Base-by-base conservation (phyloP, 2,888 invertebrate species). In the Synergus laeviventris region DNA sequence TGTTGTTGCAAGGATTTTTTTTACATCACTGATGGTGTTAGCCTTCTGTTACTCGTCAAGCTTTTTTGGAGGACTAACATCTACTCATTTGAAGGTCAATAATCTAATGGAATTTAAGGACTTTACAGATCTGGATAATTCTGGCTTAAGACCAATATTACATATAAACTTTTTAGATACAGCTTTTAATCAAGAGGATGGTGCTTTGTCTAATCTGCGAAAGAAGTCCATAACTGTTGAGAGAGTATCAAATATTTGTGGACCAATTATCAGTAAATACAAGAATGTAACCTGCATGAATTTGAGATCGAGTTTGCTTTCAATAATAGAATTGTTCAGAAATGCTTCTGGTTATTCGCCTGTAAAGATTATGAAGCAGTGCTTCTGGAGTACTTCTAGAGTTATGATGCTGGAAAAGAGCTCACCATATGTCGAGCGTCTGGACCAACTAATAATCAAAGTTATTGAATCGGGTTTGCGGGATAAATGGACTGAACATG, bases 41-140 rank as follows among this genome's bases (percentile, higher is more conserved):
- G 38, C 38, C 4, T 62, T 39, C 18, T 62, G 1, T 1, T n/a
- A 16, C 4, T 9, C 76, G 2, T 70, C 80, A 1, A 74, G 12
- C 11, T 24, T 78, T 5, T 61, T 76, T 12, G 74, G 70, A 5
- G 61, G 73, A 5, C n/a, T 80, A 4, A 76, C 75, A 3, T 73
- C 49, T 8, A 16, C 75, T 12, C 74, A 73, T 36, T 1, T 74
- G 1, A 54, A 64, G 21, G 31, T 16, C 0, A 12, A 1, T 1
- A 11, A 42, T 2, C 59, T 14, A 8, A 8, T 36, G 16, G 8
- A 61, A 11, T 75, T 80, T 12, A 18, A 31, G 1, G 73, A 14
- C 2, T 74, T 64, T 0, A 18, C 74, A 21, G 76, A 78, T 7
- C 24, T 78, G 2, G 74, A 76, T 9, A 18, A 49, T 1, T 76